Base-by-base conservation (phyloP, 2,888 invertebrate genomes). In the Andrena praecox region DNA sequence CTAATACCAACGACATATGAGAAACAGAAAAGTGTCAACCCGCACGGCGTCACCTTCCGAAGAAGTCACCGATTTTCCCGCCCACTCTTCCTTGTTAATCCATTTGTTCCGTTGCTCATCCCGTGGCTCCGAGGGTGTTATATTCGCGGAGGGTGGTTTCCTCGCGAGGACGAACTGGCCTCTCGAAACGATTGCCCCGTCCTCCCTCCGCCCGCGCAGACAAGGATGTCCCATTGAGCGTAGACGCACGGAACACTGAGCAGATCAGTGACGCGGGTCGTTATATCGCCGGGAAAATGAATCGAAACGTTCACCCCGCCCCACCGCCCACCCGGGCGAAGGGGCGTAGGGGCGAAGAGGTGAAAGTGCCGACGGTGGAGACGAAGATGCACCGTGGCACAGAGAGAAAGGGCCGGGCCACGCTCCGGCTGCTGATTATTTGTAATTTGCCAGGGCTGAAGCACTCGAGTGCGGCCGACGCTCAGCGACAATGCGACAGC, bases 401-500 rank as follows among this genome's bases (percentile, higher is more conserved):
- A 52, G 59, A 50, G 50, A 81, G 72, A 83, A 56, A 76, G 69
- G 59, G 50, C 68, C 48, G n/a, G 56, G 54, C 27, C 48, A 66
- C 56, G 59, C 77, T 71, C 81, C 77, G 69, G 77, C 82, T 86
- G 85, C 89, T 91, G 91, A 91, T 91, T 91, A 91, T 91, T 91
- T 91, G 91, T 91, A 91, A 91, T 91, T 91, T 88, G 87, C 90
- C 71, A 90, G 87, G 84, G 75, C 54, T 87, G 86, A 82, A 82
- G 87, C 85, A 86, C 91, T 91, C 86, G 89, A 91, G 90, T 90
- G 88, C 89, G 88, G 88, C 89, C 88, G 91, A 87, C 91, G 90
- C 88, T 86, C 91, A 85, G 85, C 85, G 85, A 91, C 91, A 91
- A 91, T 91, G 87, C 84, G 77, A 73, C 50, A 75, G 70, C 82